Percentiles rank a stretch among this genome's conserved stretches.
These are phyloP conservation scores for Sitodiplosis mosellana DNA, from an alignment of 1,140 invertebrate species.

Conservation along the genomic window DNA sequence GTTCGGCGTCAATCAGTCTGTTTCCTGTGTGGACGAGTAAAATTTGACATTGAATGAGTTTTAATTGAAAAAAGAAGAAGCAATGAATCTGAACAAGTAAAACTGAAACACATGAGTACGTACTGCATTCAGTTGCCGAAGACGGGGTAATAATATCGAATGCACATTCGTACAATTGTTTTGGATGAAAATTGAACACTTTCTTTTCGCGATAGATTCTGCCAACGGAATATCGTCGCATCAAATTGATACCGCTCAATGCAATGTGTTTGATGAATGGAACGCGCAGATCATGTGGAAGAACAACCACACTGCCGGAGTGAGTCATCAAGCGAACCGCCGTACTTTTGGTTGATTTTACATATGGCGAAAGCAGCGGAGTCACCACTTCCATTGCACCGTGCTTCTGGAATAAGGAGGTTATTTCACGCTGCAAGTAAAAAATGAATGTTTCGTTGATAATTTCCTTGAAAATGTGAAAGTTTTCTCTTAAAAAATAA, in stretches of 20 bases:
- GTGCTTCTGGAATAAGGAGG: conserved; percentile 53
- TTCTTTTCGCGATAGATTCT: conserved; percentile 72
- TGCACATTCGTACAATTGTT: conserved; percentile 74
- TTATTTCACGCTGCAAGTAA: conserved; percentile 24
- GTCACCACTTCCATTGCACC: conserved; percentile 56
- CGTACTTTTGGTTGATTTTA: conserved; percentile 22
- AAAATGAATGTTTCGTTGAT: not conserved
- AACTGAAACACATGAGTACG: conserved; percentile 1
- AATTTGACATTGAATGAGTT: too few relatives aligned
- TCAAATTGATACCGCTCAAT: conserved; percentile 52
- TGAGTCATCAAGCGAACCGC: conserved; percentile 67
- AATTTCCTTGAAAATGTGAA: not conserved
- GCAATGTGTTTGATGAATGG: conserved; percentile 71
- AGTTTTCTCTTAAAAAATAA: not conserved
- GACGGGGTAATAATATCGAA: conserved; percentile 79
- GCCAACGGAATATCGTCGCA: conserved; percentile 73
- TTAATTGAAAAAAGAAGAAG: conserved; percentile 2
- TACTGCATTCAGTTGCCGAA: conserved; percentile 24
- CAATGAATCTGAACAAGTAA: too few relatives aligned
- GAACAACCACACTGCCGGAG: conserved; percentile 55
- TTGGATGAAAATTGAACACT: conserved; percentile 67
- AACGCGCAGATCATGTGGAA: conserved; percentile 59
- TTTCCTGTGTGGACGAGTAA: conserved; percentile 29
- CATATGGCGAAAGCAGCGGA: conserved; percentile 58
- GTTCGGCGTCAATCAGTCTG: conserved; percentile 66